Base-by-base conservation (phyloP, 2,113 vertebrate genomes). In the Mormoops blainvillei region DNA sequence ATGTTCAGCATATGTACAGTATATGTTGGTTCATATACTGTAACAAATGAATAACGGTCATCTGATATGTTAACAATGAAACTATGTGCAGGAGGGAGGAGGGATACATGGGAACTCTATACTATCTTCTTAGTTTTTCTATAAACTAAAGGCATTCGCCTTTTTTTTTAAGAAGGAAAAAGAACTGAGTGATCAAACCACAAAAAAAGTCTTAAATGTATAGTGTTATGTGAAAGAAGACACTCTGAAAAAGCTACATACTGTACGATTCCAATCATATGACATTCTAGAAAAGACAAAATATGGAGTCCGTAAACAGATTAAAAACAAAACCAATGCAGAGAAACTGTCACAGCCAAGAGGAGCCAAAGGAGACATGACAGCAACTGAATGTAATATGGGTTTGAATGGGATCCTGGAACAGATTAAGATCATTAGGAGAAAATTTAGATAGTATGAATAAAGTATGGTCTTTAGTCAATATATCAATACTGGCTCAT, bases 201-300 rank as follows among this genome's bases (percentile, higher is more conserved):
- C 20, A n/a, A 81, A 38, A 65, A 97, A 86, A 85, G n/a, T 94
- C 26, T 94, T 89, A 93, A 95, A 89, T 33, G 11, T 16, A 76
- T 22, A 31, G 24, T 45, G n/a, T 65, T 88, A 82, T 43, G 7
- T 92, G 31, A 48, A 81, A 83, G 31, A 84, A 65, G 20, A 13
- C 54, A 92, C 7, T 83, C 16, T 71, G 67, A 58, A 87, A 87
- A 82, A 95, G 48, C 43, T 87, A 88, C 33, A 77, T 52, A 80
- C 20, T 61, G 3, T 26, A 68, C 50, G 31, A 92, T 94, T 92
- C 70, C 63, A 93, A 96, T 54, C 80, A 68, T 38, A 88, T 76
- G 71, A 67, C 45, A 90, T 81, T 81, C 70, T 77, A 90, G 38
- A 95, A 92, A 94, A 96, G 63, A n/a, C 10, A 74, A 91, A 95